Evolutionary conservation across 2,797 vertebrate species (phyloP).

Genomic region (Anguilla pacifica): DNA sequence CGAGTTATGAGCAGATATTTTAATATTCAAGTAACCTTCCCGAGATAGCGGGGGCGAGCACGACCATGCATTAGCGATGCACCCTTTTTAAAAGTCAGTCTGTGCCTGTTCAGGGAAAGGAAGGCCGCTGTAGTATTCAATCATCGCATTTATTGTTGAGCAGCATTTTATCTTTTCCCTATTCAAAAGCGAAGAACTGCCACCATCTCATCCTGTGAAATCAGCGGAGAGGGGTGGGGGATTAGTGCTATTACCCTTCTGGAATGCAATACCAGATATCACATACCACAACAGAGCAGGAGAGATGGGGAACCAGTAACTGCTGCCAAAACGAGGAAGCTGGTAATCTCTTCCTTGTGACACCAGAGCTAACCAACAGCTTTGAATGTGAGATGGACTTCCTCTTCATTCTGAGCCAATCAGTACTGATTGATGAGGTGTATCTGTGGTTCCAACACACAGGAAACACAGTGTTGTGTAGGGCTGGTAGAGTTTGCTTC

Average conservation of each 20-base stretch:
- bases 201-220: background rate
- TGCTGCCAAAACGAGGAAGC: background rate
- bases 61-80: constrained; percentile 36
- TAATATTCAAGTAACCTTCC: constrained; percentile 57
- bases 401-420: background rate
- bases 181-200: background rate
- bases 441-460: no score
- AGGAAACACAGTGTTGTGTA: no score
- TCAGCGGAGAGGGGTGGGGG: constrained; percentile 7
- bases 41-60: background rate
- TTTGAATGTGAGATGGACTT: background rate
- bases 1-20: constrained; percentile 63
- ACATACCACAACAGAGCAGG: background rate
- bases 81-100: constrained; percentile 5
- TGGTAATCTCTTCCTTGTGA: background rate
- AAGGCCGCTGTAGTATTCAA: background rate
- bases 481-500: no score
- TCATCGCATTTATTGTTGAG: background rate
- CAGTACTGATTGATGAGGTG: background rate
- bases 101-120: constrained; percentile 1
- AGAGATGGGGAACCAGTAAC: background rate
- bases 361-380: background rate
- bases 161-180: background rate
- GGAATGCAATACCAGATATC: background rate
- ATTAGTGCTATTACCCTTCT: background rate